phyloP scores from a whole-genome alignment of 2,113 vertebrate genomes.

The Anguilla japonica region DNA sequence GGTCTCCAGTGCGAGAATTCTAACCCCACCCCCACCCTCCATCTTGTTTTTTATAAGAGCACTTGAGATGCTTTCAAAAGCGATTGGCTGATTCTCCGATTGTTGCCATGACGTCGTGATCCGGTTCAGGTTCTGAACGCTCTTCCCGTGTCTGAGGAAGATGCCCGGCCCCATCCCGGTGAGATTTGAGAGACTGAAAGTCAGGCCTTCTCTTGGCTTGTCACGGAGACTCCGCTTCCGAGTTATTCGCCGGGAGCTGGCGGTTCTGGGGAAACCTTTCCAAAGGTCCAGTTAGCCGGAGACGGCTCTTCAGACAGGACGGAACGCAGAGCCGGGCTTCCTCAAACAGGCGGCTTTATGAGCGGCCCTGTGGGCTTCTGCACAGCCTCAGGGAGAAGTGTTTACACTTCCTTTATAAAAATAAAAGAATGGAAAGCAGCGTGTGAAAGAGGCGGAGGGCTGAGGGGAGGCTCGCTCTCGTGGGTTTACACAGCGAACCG shows the following conservation, averaged over 20 bases:
- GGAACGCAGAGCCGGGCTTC: neutral
- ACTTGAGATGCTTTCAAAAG: slow-evolving; percentile 1
- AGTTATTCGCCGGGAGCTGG: neutral
- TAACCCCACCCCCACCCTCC: no score
- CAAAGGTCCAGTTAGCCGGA: neutral
- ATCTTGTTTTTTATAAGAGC: neutral
- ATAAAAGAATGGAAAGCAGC: neutral
- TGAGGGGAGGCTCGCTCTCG: neutral
- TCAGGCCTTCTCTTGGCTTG: no score
- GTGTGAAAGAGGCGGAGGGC: neutral
- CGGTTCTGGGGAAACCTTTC: neutral
- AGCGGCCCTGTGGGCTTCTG: neutral
- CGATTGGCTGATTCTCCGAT: neutral
- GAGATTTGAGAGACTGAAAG: no score
- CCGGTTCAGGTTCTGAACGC: neutral
- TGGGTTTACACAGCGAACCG: neutral
- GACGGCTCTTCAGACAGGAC: neutral
- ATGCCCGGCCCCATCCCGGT: no score
- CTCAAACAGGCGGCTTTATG: neutral
- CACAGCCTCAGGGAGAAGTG: neutral
- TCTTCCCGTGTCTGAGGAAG: no score
- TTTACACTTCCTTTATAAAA: neutral
- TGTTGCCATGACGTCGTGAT: neutral
- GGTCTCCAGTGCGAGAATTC: no score
- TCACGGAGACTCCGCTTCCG: neutral